A percentile compares a stretch with the other conserved stretches of the same genome.
These are phyloP conservation scores for Limnothrissa miodon DNA, from an alignment of 2,113 vertebrate species.

Conservation along the genomic window DNA sequence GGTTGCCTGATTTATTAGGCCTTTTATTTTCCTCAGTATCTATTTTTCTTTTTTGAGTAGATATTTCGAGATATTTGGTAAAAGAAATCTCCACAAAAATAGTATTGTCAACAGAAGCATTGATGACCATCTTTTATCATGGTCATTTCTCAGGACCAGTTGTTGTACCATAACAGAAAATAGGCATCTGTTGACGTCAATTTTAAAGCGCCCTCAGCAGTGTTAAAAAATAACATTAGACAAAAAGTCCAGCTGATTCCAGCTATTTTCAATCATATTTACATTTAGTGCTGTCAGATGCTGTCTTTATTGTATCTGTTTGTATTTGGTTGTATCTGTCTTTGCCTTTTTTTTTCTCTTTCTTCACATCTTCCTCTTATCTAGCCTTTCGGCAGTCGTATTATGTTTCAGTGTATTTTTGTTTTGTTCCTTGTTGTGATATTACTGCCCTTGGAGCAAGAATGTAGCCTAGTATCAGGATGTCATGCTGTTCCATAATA, in stretches of 20 bases:
- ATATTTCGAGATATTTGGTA: too few relatives aligned
- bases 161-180: neutral
- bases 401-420: neutral
- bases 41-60: neutral
- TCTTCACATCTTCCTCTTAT: neutral
- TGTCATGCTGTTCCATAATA: slow-evolving; percentile 24
- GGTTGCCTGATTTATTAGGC: too few relatives aligned
- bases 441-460: slow-evolving; percentile 5
- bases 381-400: neutral
- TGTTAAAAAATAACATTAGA: neutral
- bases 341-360: slow-evolving; percentile 5
- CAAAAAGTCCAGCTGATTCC: neutral
- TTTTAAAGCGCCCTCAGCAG: neutral
- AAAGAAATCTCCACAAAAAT: too few relatives aligned
- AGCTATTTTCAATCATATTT: too few relatives aligned
- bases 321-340: neutral
- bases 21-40: neutral
- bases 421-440: slow-evolving; percentile 30
- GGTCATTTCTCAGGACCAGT: neutral
- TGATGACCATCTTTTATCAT: neutral
- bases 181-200: neutral
- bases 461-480: slow-evolving; percentile 36
- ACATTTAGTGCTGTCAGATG: neutral
- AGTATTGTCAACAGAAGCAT: neutral
- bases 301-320: neutral